Percentiles rank a stretch among this genome's conserved stretches.
These are phyloP conservation scores for Squalus acanthias DNA, from an alignment of 2,797 vertebrate species.

Conservation along the genomic window DNA sequence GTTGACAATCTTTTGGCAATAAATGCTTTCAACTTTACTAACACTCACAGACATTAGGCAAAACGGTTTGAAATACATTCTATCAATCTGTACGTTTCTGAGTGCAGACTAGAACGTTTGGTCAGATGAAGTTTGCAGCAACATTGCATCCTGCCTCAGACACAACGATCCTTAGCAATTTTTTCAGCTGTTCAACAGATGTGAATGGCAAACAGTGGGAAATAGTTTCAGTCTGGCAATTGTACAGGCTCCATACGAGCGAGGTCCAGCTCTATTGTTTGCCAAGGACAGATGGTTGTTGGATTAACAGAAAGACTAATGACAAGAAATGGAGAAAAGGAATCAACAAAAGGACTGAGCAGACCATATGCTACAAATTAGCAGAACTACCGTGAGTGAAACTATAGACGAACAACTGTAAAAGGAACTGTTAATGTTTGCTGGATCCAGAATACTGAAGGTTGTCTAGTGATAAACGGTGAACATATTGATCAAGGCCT, in stretches of 20 bases:
- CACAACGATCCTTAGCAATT: conserved; percentile 48
- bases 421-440: conserved; percentile 15
- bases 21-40: background rate
- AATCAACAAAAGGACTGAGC: conserved; percentile 36
- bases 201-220: conserved; percentile 51
- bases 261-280: conserved; percentile 38
- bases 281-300: conserved; percentile 41
- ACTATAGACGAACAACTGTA: background rate
- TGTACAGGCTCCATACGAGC: conserved; percentile 39
- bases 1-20: background rate
- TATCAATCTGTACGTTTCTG: background rate
- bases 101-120: background rate
- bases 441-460: background rate
- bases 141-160: conserved; percentile 31
- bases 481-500: background rate
- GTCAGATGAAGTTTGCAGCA: conserved; percentile 43
- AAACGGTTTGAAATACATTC: background rate
- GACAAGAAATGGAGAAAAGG: conserved; percentile 39
- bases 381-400: conserved; percentile 33
- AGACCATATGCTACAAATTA: conserved; percentile 26
- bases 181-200: conserved; percentile 67
- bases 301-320: conserved; percentile 40
- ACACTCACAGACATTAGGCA: background rate
- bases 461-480: background rate
- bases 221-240: conserved; percentile 40